Evolutionary conservation across 2,797 vertebrate genomes (phyloP).

Genomic region (Peromyscus nudipes): DNA sequence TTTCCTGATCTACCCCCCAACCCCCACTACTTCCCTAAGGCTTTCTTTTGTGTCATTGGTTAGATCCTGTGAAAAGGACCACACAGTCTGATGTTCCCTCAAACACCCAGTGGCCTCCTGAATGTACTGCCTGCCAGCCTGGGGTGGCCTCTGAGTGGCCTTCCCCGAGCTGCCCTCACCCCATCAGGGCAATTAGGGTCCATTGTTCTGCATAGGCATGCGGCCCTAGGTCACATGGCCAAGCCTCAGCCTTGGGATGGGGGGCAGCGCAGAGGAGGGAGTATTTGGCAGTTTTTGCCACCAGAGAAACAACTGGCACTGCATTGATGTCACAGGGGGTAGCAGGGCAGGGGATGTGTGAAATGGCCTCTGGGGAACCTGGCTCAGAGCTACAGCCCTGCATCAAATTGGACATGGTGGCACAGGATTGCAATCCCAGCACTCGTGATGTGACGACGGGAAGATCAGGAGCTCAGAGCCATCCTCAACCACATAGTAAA

Average conservation of each 20-base stretch:
- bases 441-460: too few species aligned
- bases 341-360: not conserved
- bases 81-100: not conserved
- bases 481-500: not conserved
- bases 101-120: too few species aligned
- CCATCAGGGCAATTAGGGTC: not conserved
- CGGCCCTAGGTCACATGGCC: not conserved
- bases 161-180: not conserved
- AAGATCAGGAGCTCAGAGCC: not conserved
- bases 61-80: not conserved
- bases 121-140: not conserved
- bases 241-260: not conserved
- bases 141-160: not conserved
- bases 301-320: not conserved
- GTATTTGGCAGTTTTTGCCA: not conserved
- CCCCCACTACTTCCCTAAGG: not conserved
- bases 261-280: not conserved
- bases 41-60: not conserved
- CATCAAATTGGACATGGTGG: not conserved
- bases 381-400: not conserved
- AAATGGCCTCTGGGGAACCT: not conserved
- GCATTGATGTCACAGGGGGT: not conserved
- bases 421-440: not conserved
- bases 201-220: not conserved
- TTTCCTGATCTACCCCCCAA: not conserved